A percentile compares a stretch with the other conserved stretches of the same genome.
These are phyloP conservation scores for Drosophila bocki DNA, from an alignment of 1,140 invertebrate species.

Conservation along the genomic window DNA sequence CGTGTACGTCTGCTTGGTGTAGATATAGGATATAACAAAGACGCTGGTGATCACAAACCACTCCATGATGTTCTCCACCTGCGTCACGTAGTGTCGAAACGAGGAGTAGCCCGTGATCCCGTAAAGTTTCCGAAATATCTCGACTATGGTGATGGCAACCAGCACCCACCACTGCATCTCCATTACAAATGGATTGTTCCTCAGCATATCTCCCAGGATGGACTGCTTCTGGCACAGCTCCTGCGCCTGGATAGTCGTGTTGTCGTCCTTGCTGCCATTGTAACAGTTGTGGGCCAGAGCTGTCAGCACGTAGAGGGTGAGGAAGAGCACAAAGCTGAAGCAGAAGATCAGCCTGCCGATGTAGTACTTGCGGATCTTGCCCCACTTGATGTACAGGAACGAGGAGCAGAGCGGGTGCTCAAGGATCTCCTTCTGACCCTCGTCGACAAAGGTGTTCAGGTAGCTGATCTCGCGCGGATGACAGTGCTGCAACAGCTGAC, in stretches of 20 bases:
- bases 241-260: constrained; percentile 89
- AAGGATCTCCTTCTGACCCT: constrained; percentile 93
- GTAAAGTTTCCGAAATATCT: constrained; percentile 91
- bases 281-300: constrained; percentile 92
- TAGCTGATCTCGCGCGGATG: constrained; percentile 92
- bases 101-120: constrained; percentile 91
- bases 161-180: constrained; percentile 92
- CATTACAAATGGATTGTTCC: constrained; percentile 90
- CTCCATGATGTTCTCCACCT: constrained; percentile 93
- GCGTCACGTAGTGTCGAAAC: constrained; percentile 91
- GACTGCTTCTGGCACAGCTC: constrained; percentile 91
- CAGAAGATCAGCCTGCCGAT: constrained; percentile 92
- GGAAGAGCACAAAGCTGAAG: constrained; percentile 91
- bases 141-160: constrained; percentile 90
- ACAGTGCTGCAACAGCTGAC: constrained; percentile 91
- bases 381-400: constrained; percentile 94
- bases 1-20: constrained; percentile 90
- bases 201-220: constrained; percentile 89
- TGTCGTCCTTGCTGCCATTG: constrained; percentile 90
- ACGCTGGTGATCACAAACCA: constrained; percentile 94
- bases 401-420: constrained; percentile 93
- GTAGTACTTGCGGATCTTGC: constrained; percentile 95
- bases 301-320: constrained; percentile 91
- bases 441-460: constrained; percentile 92
- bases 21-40: constrained; percentile 92